These are phyloP conservation scores for Odontamblyopus rebecca DNA, from an alignment of 2,797 vertebrate genomes.

Conservation along the genomic window DNA sequence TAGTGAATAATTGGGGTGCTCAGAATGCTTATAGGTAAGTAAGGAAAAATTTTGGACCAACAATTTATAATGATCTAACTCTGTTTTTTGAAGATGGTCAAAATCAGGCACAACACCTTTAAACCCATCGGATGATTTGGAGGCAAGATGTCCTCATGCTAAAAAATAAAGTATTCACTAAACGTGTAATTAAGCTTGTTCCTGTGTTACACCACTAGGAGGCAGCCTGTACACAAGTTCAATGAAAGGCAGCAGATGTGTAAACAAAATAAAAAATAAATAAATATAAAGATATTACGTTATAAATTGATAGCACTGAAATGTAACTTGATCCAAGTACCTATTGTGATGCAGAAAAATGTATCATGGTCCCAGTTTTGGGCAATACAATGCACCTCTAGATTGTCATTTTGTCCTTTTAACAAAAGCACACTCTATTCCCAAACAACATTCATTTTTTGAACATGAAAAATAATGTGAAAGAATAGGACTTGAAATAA, in stretches of 20 bases:
- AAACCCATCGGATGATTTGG: neutral
- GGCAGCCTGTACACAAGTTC: constrained; percentile 22
- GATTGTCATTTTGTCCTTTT: constrained; percentile 23
- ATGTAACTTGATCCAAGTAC: neutral
- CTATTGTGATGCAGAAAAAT: neutral
- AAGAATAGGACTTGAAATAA: constrained; percentile 9
- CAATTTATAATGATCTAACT: too few species aligned
- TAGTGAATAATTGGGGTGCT: too few species aligned
- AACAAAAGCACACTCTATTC: constrained; percentile 17
- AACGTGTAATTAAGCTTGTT: constrained; percentile 4
- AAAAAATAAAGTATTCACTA: neutral
- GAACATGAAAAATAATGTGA: constrained; percentile 8
- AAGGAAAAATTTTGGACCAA: too few species aligned
- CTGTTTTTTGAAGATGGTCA: too few species aligned
- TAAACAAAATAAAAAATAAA: constrained; percentile 41
- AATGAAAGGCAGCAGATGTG: constrained; percentile 42
- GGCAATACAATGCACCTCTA: constrained; percentile 14
- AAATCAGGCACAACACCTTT: too few species aligned
- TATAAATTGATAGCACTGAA: constrained; percentile 2
- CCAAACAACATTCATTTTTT: constrained; percentile 17
- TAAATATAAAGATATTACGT: neutral
- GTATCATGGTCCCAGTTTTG: constrained; percentile 13
- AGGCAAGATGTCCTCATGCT: constrained; percentile 37
- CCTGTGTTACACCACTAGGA: constrained; percentile 31
- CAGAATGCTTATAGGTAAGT: too few species aligned